Percentiles rank a stretch among this genome's conserved stretches.
These are phyloP conservation scores for Choloepus didactylus DNA, from an alignment of 2,797 vertebrate genomes.

Conservation along the genomic window DNA sequence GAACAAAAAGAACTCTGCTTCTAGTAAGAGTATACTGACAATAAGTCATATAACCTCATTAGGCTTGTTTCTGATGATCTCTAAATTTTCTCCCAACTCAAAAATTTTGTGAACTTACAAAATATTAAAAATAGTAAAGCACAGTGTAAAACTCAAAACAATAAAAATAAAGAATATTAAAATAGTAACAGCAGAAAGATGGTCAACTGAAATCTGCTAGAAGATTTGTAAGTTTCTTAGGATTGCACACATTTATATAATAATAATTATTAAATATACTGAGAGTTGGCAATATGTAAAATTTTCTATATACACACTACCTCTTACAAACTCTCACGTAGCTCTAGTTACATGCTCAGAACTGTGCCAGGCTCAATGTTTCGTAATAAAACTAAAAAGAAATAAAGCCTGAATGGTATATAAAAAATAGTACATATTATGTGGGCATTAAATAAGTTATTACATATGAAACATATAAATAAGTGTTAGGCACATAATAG, in stretches of 20 bases:
- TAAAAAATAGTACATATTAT: neutral
- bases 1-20: constrained; percentile 19
- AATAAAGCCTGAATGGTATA: constrained; percentile 46
- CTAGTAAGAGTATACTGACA: neutral
- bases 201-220: constrained; percentile 42
- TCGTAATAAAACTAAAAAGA: constrained; percentile 38
- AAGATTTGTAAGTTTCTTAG: constrained; percentile 5
- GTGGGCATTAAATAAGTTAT: constrained; percentile 35
- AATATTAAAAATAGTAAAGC: constrained; percentile 57
- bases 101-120: constrained; percentile 56
- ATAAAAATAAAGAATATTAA: constrained; percentile 49
- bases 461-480: neutral
- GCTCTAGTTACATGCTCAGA: neutral
- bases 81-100: neutral
- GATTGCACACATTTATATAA: neutral
- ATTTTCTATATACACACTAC: constrained; percentile 46
- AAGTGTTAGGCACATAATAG: neutral
- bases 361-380: neutral
- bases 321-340: constrained; percentile 36
- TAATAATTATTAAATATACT: constrained; percentile 42
- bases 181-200: neutral
- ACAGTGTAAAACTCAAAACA: neutral
- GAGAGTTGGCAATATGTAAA: constrained; percentile 18
- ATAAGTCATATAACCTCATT: neutral
- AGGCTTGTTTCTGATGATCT: constrained; percentile 41